Evolutionary conservation across 2,797 vertebrate species (phyloP).

Genomic region (Chrysocyon brachyurus): DNA sequence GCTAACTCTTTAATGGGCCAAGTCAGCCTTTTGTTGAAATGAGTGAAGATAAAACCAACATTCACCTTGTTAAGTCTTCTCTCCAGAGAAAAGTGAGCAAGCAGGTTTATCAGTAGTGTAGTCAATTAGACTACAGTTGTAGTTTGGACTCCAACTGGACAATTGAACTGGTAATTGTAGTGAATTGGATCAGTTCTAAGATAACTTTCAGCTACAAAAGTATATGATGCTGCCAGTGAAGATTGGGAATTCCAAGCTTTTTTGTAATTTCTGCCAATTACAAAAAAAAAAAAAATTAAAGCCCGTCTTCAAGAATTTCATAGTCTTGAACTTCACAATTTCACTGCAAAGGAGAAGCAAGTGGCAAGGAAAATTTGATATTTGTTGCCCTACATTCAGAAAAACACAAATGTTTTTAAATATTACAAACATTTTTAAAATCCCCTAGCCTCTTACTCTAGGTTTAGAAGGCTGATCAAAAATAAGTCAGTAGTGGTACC

Average conservation of each 20-base stretch:
- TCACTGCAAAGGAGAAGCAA: constrained; percentile 15
- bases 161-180: not conserved
- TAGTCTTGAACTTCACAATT: not conserved
- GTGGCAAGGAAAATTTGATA: constrained; percentile 50
- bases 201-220: not conserved
- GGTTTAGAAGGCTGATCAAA: constrained; percentile 85
- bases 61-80: not conserved
- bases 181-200: not conserved
- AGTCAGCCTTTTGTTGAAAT: constrained; percentile 11
- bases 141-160: not conserved
- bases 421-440: constrained; percentile 88
- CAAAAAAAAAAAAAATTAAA: not conserved
- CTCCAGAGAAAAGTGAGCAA: not conserved
- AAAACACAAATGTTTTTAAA: constrained; percentile 83
- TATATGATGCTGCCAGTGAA: not conserved
- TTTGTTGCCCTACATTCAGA: constrained; percentile 83
- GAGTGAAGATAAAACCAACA: not conserved
- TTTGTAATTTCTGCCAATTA: not conserved
- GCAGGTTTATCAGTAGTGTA: not conserved
- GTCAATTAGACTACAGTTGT: not conserved
- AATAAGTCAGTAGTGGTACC: constrained; percentile 48
- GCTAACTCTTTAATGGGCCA: not conserved
- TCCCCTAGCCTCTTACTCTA: constrained; percentile 78
- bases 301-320: not conserved
- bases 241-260: not conserved